A percentile compares a stretch with the other conserved stretches of the same genome.
These are phyloP conservation scores for Ostrea denselamellosa DNA, from an alignment of 1,140 invertebrate species.

Conservation along the genomic window DNA sequence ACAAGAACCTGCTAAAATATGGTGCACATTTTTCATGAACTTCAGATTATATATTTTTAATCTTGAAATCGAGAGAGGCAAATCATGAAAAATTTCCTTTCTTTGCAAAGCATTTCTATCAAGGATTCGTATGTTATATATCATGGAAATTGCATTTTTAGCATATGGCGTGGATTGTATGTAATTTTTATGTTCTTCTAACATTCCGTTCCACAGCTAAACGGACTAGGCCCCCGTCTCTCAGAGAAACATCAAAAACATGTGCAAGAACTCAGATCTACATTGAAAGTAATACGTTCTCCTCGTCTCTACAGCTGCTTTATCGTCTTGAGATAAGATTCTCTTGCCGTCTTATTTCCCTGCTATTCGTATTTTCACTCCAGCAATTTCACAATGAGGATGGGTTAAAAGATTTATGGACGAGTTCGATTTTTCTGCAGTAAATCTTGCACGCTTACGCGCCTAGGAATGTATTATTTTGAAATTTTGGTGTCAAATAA, in stretches of 20 bases:
- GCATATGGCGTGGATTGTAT: conserved; percentile 36
- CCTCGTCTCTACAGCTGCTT: not conserved
- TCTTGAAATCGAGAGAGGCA: conserved; percentile 34
- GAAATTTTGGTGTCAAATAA: conserved; percentile 3
- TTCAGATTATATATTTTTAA: not conserved
- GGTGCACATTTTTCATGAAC: not conserved
- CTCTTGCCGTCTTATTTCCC: not conserved
- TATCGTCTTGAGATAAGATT: conserved; percentile 14
- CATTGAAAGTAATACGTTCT: conserved; percentile 26
- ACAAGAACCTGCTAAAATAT: not conserved
- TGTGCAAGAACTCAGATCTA: conserved; percentile 34
- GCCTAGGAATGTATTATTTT: conserved; percentile 3
- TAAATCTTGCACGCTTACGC: not conserved
- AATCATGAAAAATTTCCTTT: conserved; percentile 11
- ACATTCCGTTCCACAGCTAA: conserved; percentile 1
- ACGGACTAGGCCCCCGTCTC: conserved; percentile 17
- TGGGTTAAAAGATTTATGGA: conserved; percentile 19
- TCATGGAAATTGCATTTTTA: conserved; percentile 32
- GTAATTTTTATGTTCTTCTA: conserved; percentile 26
- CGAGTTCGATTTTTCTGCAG: not conserved
- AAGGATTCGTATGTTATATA: conserved; percentile 29
- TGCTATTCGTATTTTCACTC: conserved; percentile 8
- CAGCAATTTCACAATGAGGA: not conserved
- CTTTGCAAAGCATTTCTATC: conserved; percentile 29
- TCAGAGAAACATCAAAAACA: conserved; percentile 15